These are phyloP conservation scores for Tringa solitaria DNA, from an alignment of 2,113 vertebrate species.

Conservation along the genomic window DNA sequence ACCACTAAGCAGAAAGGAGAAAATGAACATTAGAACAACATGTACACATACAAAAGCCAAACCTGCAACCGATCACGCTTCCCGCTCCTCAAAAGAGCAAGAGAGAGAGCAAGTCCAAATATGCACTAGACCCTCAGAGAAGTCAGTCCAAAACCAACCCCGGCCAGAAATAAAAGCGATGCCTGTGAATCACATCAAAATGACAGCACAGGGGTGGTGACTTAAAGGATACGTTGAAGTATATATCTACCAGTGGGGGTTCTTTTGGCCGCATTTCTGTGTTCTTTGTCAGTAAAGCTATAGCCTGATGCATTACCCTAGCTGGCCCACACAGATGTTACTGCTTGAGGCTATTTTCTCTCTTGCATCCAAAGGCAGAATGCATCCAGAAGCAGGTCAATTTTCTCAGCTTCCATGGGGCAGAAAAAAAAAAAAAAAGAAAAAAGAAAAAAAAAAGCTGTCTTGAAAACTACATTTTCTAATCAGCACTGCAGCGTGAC, in stretches of 20 bases:
- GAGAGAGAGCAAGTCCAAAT: not conserved
- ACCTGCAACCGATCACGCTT: not conserved
- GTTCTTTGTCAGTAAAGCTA: not conserved
- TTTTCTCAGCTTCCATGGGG: not conserved
- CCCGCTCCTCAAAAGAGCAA: not conserved
- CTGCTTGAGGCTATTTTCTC: conserved; percentile 22
- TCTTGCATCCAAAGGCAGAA: not conserved
- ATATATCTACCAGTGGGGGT: not conserved
- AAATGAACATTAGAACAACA: not conserved
- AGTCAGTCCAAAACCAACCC: not conserved
- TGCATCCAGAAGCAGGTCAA: conserved; percentile 6
- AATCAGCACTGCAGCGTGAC: not conserved
- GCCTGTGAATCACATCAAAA: not conserved
- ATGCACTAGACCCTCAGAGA: not conserved
- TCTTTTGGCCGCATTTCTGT: not conserved
- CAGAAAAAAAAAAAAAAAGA: not conserved
- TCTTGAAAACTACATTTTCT: conserved; percentile 39
- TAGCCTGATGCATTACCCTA: conserved; percentile 47
- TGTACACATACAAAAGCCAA: not conserved
- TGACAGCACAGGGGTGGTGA: not conserved
- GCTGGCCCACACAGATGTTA: conserved; percentile 30
- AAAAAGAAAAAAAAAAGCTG: not conserved
- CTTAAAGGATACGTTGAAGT: not conserved
- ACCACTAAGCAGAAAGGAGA: not conserved
- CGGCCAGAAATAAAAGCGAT: not conserved